Evolutionary conservation across 2,113 vertebrate species (phyloP).

Genomic region (Perca flavescens): DNA sequence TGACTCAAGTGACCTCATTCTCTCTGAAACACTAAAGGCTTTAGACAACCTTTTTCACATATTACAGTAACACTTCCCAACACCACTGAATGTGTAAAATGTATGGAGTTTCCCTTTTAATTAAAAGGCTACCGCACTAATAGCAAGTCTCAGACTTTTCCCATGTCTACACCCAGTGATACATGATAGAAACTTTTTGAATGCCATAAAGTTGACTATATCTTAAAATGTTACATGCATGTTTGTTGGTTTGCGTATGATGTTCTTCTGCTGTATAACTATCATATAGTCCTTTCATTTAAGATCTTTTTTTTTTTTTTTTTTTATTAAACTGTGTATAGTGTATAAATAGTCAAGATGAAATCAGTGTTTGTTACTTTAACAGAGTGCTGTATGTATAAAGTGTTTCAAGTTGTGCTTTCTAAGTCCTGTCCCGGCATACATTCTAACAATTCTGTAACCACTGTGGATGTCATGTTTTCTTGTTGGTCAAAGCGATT

Average conservation of each 20-base stretch:
- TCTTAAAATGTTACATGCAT: not conserved
- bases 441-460: not conserved
- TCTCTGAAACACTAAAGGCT: no score
- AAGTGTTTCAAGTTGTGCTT: not conserved
- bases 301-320: not conserved
- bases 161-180: not conserved
- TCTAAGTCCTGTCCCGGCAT: not conserved
- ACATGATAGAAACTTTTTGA: not conserved
- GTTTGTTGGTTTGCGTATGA: not conserved
- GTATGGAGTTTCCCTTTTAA: not conserved
- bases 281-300: not conserved
- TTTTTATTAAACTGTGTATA: not conserved
- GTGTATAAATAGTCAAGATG: not conserved
- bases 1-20: not conserved
- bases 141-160: not conserved
- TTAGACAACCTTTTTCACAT: no score
- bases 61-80: not conserved
- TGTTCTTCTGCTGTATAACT: not conserved
- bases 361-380: not conserved
- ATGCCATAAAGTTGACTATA: not conserved
- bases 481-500: not conserved
- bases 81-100: not conserved
- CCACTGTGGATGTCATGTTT: not conserved
- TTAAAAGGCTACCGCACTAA: not conserved
- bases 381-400: no score